These are phyloP conservation scores for Phaethon lepturus DNA, from an alignment of 2,113 vertebrate species.

Conservation along the genomic window DNA sequence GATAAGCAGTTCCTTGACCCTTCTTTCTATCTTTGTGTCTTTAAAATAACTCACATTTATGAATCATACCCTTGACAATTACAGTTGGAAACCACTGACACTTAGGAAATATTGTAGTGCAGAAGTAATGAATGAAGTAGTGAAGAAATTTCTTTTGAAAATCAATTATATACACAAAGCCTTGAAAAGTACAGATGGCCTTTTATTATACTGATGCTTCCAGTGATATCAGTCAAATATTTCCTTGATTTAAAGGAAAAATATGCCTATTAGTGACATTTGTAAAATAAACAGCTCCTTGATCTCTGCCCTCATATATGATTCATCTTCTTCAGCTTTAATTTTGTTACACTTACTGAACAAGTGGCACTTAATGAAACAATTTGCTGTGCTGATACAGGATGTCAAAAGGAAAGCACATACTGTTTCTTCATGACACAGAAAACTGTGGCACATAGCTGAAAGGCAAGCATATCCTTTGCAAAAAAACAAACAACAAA, in stretches of 20 bases:
- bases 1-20: slow-evolving; percentile 41
- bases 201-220: slow-evolving; percentile 13
- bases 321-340: slow-evolving; percentile 37
- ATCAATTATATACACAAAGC: slow-evolving; percentile 16
- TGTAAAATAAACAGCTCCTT: slow-evolving; percentile 56
- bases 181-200: slow-evolving; percentile 19
- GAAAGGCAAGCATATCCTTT: not conserved
- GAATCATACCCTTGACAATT: slow-evolving; percentile 56
- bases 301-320: slow-evolving; percentile 30
- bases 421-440: not conserved
- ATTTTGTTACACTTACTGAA: slow-evolving; percentile 47
- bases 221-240: slow-evolving; percentile 24
- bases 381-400: not conserved
- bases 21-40: slow-evolving; percentile 6
- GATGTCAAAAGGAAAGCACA: not conserved
- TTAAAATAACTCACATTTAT: slow-evolving; percentile 61
- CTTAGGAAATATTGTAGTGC: slow-evolving; percentile 54
- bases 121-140: not conserved
- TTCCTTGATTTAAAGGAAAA: slow-evolving; percentile 45
- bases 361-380: slow-evolving; percentile 39
- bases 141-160: not conserved
- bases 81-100: slow-evolving; percentile 62
- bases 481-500: not conserved
- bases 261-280: slow-evolving; percentile 15
- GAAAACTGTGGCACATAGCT: not conserved